phyloP scores from a whole-genome alignment of 2,888 invertebrate species.

The Erebia palarica region DNA sequence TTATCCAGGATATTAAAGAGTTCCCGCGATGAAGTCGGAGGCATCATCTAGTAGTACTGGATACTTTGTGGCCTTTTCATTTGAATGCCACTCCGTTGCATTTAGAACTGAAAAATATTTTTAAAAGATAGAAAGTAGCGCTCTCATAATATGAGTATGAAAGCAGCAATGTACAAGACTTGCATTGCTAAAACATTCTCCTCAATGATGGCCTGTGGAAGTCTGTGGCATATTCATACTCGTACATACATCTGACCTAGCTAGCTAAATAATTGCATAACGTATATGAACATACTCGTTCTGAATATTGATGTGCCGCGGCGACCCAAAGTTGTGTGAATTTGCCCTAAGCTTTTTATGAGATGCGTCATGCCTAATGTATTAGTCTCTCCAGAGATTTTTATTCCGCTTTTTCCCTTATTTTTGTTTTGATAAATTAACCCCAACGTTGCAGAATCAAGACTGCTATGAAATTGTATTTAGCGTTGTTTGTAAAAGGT shows the following conservation, averaged over 20 bases:
- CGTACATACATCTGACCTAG: background rate
- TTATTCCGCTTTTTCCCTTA: conserved; percentile 19
- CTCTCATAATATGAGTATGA: background rate
- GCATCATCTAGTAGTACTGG: too few relatives aligned
- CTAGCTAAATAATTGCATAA: background rate
- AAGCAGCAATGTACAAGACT: too few relatives aligned
- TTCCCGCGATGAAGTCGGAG: too few relatives aligned
- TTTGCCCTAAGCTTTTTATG: conserved; percentile 7
- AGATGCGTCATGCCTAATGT: conserved; percentile 24
- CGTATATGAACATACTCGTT: background rate
- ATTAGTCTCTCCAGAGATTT: conserved; percentile 22
- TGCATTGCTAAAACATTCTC: too few relatives aligned
- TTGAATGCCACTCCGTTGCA: background rate
- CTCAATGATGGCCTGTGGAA: too few relatives aligned
- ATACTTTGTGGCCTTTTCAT: background rate
- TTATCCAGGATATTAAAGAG: too few relatives aligned
- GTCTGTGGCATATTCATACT: background rate
- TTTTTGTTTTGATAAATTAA: conserved; percentile 23
- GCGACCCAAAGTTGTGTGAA: conserved; percentile 7
- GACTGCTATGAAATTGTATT: background rate
- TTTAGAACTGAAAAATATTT: background rate
- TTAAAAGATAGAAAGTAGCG: background rate
- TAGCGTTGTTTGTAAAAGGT: background rate
- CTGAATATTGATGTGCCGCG: conserved; percentile 4
- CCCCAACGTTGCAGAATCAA: background rate